phyloP scores from a whole-genome alignment of 2,888 invertebrate species.

The Phlogophora meticulosa region DNA sequence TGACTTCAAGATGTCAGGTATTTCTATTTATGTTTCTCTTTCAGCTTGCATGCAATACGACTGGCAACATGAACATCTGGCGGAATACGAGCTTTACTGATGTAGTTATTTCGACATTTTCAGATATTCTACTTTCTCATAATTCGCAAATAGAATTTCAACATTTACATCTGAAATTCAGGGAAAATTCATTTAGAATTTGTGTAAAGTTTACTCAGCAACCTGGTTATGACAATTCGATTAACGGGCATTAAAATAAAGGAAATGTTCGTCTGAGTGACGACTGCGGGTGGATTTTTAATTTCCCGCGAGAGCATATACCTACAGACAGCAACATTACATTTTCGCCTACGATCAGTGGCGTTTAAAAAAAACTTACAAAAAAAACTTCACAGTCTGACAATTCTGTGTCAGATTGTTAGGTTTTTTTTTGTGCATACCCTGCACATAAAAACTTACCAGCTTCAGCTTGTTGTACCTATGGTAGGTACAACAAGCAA shows the following conservation, averaged over 20 bases:
- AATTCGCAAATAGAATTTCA: conserved; percentile 1
- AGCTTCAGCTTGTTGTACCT: too few relatives aligned
- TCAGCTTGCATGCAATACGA: conserved; percentile 24
- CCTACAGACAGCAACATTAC: conserved; percentile 59
- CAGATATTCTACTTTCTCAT: conserved; percentile 5
- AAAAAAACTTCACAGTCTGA: too few relatives aligned
- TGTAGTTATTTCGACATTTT: neutral
- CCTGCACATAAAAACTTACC: too few relatives aligned
- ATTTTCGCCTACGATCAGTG: conserved; percentile 67
- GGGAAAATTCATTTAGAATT: conserved; percentile 14
- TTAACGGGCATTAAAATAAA: conserved; percentile 61
- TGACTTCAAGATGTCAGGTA: conserved; percentile 45
- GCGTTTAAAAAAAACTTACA: too few relatives aligned
- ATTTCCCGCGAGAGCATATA: conserved; percentile 71
- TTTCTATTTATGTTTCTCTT: conserved; percentile 40
- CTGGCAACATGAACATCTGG: conserved; percentile 14
- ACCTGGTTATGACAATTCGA: conserved; percentile 40
- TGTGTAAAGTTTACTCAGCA: neutral
- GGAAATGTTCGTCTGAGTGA: conserved; percentile 58
- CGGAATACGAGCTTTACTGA: conserved; percentile 4
- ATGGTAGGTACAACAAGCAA: too few relatives aligned
- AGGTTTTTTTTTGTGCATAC: too few relatives aligned
- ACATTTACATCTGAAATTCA: conserved; percentile 11
- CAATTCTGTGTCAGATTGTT: too few relatives aligned
- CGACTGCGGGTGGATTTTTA: conserved; percentile 64